Base-by-base conservation (phyloP, 2,797 vertebrate genomes). In the Gymnoscopelus braueri region DNA sequence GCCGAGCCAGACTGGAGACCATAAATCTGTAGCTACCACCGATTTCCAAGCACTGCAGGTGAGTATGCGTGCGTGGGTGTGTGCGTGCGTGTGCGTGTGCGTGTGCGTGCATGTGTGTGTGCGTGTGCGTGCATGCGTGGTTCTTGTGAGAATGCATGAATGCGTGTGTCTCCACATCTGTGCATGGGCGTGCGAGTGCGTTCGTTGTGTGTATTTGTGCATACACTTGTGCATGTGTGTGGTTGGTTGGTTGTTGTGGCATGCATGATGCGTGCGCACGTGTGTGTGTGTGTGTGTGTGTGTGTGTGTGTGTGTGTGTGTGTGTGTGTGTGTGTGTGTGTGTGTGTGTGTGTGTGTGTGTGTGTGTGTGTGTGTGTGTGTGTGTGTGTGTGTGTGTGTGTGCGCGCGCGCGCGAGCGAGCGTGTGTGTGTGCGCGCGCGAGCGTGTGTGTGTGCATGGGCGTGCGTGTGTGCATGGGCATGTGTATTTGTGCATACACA, bases 1-100 rank as follows among this genome's bases (percentile, higher is more conserved):
- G 86, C 55, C 4, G 86, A 79, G 80, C 84, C 89, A 89, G 81
- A 85, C 81, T 60, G 24, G 84, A 86, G 62, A 10, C 83, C 84
- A 87, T 93, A 90, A 94, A 94, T 94, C 93, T 91, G 82, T 85
- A 90, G 90, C 86, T 90, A 88, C 87, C 84, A 84, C 79, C 86
- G 72, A 85, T 88, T 85, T 85, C 77, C 77, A 87, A 56, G 79
- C 63, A 73, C 77, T 51, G 50, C 50, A 15, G 12, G 50, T 51
- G 50, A 13, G 50, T 3, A 3, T 15, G 50, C 6, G 0, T 50
- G 49, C 3, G 49, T 50, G 49, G 12, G 50, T 51, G 50, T 3
- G 50, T n/a, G 50, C n/a, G 50, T 51, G 50, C 8, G 13, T 51
- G 49, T 51, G 49, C 8, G 49, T 51, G 49, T 51, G 49, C n/a